Conservation (phyloP, 1,140 invertebrate genomes). For the Dendrolimus kikuchii region DNA sequence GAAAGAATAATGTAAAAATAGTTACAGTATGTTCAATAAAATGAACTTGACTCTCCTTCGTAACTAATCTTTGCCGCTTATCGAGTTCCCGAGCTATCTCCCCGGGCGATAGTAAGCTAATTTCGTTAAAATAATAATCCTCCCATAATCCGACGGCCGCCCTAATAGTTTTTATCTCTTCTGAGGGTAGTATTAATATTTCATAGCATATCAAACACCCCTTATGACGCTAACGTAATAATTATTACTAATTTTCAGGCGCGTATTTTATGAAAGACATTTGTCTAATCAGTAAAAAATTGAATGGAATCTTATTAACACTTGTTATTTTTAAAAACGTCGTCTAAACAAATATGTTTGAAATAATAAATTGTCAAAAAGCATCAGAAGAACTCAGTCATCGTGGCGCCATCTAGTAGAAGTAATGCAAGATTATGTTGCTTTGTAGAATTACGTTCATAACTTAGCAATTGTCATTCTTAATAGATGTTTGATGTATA, state of each 20-base stretch:
- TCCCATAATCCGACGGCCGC: conserved; percentile 46
- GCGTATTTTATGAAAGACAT: background rate
- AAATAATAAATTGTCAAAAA: too few relatives aligned
- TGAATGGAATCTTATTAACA: too few relatives aligned
- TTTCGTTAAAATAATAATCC: conserved; percentile 70
- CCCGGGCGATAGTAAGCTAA: conserved; percentile 61
- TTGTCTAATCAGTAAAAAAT: background rate
- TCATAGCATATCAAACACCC: conserved; percentile 26
- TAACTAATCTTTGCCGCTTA: conserved; percentile 35
- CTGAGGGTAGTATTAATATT: conserved; percentile 60
- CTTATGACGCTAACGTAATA: conserved; percentile 12
- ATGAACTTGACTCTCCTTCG: conserved; percentile 3
- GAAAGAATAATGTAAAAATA: too few relatives aligned
- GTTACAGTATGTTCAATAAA: too few relatives aligned
- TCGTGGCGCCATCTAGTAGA: too few relatives aligned
- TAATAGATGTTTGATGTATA: too few relatives aligned
- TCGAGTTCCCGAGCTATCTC: conserved; percentile 18
- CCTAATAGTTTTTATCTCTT: conserved; percentile 67
- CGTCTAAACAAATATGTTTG: background rate
- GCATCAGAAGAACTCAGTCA: too few relatives aligned
- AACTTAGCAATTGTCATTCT: too few relatives aligned
- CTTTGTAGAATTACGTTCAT: too few relatives aligned
- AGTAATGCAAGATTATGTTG: too few relatives aligned
- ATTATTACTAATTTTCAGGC: conserved; percentile 6
- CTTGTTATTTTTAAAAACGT: conserved; percentile 1